phyloP scores from a whole-genome alignment of 2,113 vertebrate species.

The Sinosuthora webbiana region DNA sequence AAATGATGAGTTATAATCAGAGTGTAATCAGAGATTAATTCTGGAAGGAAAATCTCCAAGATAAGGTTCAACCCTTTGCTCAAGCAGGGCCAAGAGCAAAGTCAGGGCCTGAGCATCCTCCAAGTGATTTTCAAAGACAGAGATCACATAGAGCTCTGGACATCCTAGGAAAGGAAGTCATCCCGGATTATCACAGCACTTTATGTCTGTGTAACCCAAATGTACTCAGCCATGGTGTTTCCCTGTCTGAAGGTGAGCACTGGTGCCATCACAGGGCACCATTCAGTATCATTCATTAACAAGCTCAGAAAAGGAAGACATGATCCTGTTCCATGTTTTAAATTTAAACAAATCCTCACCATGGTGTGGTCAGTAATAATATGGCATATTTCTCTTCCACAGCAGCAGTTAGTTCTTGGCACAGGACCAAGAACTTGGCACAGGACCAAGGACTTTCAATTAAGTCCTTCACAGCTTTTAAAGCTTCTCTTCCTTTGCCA shows the following conservation, averaged over 20 bases:
- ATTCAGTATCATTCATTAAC: rapidly evolving
- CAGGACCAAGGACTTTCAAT: neutral
- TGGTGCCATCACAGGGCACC: neutral
- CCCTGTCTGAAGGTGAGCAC: rapidly evolving
- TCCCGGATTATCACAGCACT: neutral
- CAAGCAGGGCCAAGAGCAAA: neutral
- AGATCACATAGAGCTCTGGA: neutral
- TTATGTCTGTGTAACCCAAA: rapidly evolving
- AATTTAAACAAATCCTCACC: neutral
- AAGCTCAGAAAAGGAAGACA: neutral
- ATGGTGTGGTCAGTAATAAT: rapidly evolving
- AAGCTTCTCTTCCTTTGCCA: neutral
- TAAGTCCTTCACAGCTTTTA: neutral
- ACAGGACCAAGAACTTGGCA: neutral
- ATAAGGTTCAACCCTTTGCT: neutral
- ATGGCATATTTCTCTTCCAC: rapidly evolving
- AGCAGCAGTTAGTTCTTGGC: neutral
- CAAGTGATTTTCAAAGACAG: rapidly evolving
- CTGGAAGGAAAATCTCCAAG: neutral
- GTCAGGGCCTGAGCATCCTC: neutral
- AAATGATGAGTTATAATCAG: neutral
- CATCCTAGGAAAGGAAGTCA: neutral
- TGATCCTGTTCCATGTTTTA: neutral
- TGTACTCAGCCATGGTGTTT: rapidly evolving
- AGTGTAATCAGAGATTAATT: neutral